These are phyloP conservation scores for Microcebus murinus DNA, from an alignment of 2,113 vertebrate species.

Conservation along the genomic window DNA sequence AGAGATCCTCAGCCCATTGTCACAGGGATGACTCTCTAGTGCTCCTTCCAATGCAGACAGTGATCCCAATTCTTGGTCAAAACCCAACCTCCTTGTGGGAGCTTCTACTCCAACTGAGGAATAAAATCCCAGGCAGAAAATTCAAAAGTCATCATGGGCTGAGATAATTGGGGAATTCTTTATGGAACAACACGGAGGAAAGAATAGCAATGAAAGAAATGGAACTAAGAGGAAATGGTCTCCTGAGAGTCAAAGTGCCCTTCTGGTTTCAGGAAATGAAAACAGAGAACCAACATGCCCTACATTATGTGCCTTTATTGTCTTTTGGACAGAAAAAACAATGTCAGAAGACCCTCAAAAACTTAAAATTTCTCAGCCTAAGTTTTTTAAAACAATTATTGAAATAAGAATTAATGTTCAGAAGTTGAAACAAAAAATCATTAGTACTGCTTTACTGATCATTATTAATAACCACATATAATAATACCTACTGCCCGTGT, in stretches of 20 bases:
- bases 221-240: background rate
- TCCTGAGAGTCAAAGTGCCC: background rate
- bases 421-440: background rate
- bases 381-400: background rate
- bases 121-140: background rate
- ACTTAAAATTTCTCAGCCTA: background rate
- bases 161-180: background rate
- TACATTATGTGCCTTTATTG: background rate
- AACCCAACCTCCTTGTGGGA: background rate
- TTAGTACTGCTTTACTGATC: background rate
- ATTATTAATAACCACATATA: background rate
- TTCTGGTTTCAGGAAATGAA: background rate
- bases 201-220: background rate
- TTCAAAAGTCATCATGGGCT: background rate
- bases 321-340: background rate
- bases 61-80: background rate
- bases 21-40: background rate
- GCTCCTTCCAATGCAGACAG: background rate
- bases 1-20: background rate
- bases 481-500: background rate
- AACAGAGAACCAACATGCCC: background rate
- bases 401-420: background rate
- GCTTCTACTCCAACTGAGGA: background rate
- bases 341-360: background rate
- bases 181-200: background rate